A percentile compares a stretch with the other conserved stretches of the same genome.
phyloP scores from a whole-genome alignment of 2,888 invertebrate genomes.

The Folsomia candida region DNA sequence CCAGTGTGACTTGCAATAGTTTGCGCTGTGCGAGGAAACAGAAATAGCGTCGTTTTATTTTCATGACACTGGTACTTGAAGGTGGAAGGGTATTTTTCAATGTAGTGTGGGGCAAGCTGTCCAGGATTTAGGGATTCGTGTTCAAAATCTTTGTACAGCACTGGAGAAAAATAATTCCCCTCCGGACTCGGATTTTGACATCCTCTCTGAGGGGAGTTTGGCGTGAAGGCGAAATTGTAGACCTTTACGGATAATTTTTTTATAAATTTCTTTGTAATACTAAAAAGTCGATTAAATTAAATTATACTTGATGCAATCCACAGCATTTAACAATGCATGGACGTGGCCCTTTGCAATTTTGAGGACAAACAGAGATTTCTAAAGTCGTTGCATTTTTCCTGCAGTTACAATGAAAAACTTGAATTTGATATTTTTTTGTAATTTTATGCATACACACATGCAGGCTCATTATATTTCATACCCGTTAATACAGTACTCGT shows the following conservation, averaged over 20 bases:
- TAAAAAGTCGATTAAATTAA: not conserved
- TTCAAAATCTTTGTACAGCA: not conserved
- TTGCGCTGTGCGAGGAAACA: conserved; percentile 18
- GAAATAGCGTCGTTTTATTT: conserved; percentile 17
- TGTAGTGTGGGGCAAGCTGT: conserved; percentile 21
- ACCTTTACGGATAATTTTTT: conserved; percentile 33
- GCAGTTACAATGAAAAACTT: not conserved
- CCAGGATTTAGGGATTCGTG: too few species aligned
- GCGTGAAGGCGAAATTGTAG: conserved; percentile 25
- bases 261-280: not conserved
- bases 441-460: not conserved
- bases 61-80: conserved; percentile 25
- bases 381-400: conserved; percentile 30
- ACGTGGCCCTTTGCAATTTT: conserved; percentile 24
- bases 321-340: conserved; percentile 36
- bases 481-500: conserved; percentile 36
- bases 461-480: conserved; percentile 11
- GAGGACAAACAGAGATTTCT: conserved; percentile 27
- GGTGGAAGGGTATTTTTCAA: conserved; percentile 25
- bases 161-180: conserved; percentile 5
- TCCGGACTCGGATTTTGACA: conserved; percentile 15
- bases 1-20: not conserved
- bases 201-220: conserved; percentile 10
- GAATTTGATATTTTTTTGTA: not conserved
- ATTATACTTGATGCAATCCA: not conserved